Conservation (phyloP, 1,140 invertebrate species). For the Drosophila elegans region DNA sequence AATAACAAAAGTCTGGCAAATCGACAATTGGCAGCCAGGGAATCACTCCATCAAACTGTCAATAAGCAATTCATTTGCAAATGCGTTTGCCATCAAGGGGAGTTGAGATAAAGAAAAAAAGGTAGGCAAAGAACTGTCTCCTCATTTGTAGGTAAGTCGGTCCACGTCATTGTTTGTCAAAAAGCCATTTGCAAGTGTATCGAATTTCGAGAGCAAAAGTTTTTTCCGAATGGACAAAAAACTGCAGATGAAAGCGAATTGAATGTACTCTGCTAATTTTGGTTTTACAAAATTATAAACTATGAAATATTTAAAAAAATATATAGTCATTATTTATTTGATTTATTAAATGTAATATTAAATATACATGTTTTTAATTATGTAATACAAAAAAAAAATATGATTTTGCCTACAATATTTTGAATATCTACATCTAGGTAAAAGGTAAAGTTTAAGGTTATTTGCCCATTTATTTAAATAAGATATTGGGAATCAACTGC, state of each 20-base stretch:
- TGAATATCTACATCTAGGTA: too few relatives aligned
- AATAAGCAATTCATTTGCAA: conserved; percentile 84
- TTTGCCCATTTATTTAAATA: too few relatives aligned
- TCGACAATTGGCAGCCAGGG: conserved; percentile 53
- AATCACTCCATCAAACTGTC: conserved; percentile 80
- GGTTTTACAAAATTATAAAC: not conserved
- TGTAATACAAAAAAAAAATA: too few relatives aligned
- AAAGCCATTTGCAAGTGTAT: conserved; percentile 78
- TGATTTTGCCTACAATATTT: too few relatives aligned
- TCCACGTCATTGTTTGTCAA: conserved; percentile 80
- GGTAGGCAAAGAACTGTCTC: conserved; percentile 26
- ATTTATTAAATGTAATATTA: not conserved
- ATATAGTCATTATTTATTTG: not conserved
- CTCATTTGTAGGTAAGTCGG: conserved; percentile 66
- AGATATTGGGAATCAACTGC: too few relatives aligned
- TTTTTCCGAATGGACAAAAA: not conserved
- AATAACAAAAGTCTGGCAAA: conserved; percentile 68
- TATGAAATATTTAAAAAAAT: not conserved
- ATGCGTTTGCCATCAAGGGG: conserved; percentile 57
- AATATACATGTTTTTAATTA: too few relatives aligned
- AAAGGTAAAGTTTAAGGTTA: too few relatives aligned
- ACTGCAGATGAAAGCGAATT: not conserved
- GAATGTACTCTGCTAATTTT: conserved; percentile 7
- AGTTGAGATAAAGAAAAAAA: conserved; percentile 28
- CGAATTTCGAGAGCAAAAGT: conserved; percentile 59